These are phyloP conservation scores for Caenorhabditis sinica DNA, from an alignment of 2,888 invertebrate species.

Conservation along the genomic window DNA sequence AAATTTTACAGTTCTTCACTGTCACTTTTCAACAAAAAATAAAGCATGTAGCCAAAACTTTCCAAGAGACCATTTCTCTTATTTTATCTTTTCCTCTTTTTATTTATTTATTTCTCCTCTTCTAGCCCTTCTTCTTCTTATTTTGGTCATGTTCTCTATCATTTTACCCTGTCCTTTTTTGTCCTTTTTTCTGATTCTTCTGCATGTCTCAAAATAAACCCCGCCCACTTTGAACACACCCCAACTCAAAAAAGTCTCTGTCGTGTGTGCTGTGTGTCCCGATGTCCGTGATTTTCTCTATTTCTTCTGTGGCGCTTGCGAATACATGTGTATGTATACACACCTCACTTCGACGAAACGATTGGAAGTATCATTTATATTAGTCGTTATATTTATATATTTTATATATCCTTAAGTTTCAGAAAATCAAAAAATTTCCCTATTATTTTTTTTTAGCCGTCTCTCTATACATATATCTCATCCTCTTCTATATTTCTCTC, in stretches of 20 bases:
- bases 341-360: background rate
- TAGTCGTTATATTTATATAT: background rate
- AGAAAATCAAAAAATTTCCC: conserved; percentile 5
- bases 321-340: conserved; percentile 31
- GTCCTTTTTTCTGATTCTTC: background rate
- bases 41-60: background rate
- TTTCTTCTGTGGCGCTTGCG: conserved; percentile 60
- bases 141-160: background rate
- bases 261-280: conserved; percentile 48
- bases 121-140: background rate
- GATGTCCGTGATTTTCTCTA: conserved; percentile 32
- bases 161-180: background rate
- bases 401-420: background rate
- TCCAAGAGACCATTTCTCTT: conserved; percentile 31
- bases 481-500: conserved; percentile 20
- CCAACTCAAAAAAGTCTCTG: conserved; percentile 2
- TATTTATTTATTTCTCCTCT: no score
- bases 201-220: background rate
- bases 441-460: conserved; percentile 11
- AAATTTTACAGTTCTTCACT: no score
- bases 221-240: no score
- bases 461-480: conserved; percentile 1
- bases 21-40: no score
- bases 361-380: background rate
- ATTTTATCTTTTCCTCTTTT: conserved; percentile 30